Evolutionary conservation across 2,888 invertebrate genomes (phyloP), one percentile per base, ranked within the genome.

Genomic region (Apamea sordens): DNA sequence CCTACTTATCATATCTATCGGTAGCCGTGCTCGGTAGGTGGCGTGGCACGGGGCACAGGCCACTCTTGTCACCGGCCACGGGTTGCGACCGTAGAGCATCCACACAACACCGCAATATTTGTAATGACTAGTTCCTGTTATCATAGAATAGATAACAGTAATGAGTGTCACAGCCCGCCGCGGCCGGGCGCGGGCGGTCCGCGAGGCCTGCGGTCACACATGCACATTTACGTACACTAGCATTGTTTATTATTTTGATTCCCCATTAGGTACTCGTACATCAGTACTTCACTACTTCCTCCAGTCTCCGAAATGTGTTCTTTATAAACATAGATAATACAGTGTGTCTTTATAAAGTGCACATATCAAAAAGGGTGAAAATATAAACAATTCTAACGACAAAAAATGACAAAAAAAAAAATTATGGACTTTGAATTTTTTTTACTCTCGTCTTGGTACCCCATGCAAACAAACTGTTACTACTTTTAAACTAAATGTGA

Each of bases 221-320:
- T 24, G 2, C 72, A 21, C 24, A 15, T 24, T 10, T 18, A 41
- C 4, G 3, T 4, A 36, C 36, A 36, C n/a, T 32, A 44, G 36
- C n/a, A 28, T 56, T 47, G 36, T 72, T 73, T 61, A n/a, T 15
- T 32, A 53, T n/a, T 73, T 61, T 18, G 32, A 53, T n/a, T 81
- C n/a, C 32, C 56, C 18, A 32, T 6, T 59, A 21, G 7, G 21
- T 21, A 4, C 21, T 77, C 32, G 15, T 24, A 28, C 36, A n/a
- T 11, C 21, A 56, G 24, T 41, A 28, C 11, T 50, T 61, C 59
- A 56, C 13, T 50, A 28, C 3, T 61, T 61, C 59, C 44, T 56
- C 13, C n/a, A 18, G 32, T 77, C n/a, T 50, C 28, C 18, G 10
- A 53, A 28, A 28, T 79, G 36, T 76, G 79, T 59, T n/a, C 21